Evolutionary conservation across 1,140 invertebrate genomes (phyloP).

Genomic region (Spodoptera litura): DNA sequence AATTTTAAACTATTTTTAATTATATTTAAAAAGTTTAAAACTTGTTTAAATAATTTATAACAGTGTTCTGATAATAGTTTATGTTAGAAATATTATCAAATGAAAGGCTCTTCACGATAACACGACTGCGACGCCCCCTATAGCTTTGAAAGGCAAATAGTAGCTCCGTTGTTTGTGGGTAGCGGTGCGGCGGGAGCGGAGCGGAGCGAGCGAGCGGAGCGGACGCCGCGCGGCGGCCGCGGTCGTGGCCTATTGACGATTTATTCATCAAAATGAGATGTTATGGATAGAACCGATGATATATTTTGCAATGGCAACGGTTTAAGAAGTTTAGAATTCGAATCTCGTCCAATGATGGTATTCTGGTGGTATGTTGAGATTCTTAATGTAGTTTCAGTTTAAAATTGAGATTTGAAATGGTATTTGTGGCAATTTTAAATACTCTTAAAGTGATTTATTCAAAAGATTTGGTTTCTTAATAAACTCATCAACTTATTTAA

Average conservation of each 20-base stretch:
- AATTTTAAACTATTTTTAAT: slow-evolving; percentile 13
- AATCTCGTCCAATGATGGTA: too few species aligned
- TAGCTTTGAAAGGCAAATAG: slow-evolving; percentile 17
- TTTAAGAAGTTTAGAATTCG: too few species aligned
- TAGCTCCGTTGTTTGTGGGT: slow-evolving; percentile 48
- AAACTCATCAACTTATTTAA: background rate
- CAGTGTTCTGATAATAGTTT: background rate
- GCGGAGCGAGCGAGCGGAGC: slow-evolving; percentile 38
- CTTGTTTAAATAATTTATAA: slow-evolving; percentile 6
- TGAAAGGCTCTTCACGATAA: slow-evolving; percentile 33
- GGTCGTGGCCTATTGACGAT: slow-evolving; percentile 55
- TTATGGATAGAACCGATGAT: too few species aligned
- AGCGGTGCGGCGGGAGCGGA: slow-evolving; percentile 49
- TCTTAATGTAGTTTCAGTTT: too few species aligned
- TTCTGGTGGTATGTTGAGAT: too few species aligned
- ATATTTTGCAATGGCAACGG: too few species aligned
- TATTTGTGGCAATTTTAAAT: too few species aligned
- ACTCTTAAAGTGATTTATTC: too few species aligned
- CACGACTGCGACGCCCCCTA: slow-evolving; percentile 3
- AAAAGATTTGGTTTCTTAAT: too few species aligned
- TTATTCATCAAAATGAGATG: background rate
- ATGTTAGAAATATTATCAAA: slow-evolving; percentile 19
- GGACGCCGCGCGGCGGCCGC: slow-evolving; percentile 35
- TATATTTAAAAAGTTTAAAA: background rate
- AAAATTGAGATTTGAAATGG: too few species aligned